These are phyloP conservation scores for Dromaius novaehollandiae DNA, from an alignment of 2,113 vertebrate genomes.

Conservation along the genomic window DNA sequence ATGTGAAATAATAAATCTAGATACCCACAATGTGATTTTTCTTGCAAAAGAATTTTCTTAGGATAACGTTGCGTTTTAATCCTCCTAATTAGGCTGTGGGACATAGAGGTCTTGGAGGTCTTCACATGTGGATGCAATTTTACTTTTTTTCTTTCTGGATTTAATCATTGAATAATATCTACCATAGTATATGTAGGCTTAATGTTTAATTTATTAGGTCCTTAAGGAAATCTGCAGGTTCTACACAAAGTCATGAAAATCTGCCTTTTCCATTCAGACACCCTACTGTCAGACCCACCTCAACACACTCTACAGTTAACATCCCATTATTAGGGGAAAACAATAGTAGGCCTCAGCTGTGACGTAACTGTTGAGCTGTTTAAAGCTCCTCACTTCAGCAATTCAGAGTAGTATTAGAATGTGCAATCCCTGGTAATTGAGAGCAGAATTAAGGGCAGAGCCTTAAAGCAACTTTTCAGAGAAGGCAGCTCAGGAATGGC, in stretches of 20 bases:
- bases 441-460: neutral
- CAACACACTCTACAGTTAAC: neutral
- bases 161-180: slow-evolving; percentile 22
- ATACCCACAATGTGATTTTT: neutral
- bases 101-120: neutral
- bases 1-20: neutral
- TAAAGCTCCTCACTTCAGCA: neutral
- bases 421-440: neutral
- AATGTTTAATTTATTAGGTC: slow-evolving; percentile 38
- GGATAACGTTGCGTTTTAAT: neutral
- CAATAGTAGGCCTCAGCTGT: neutral
- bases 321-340: neutral
- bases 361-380: neutral
- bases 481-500: neutral
- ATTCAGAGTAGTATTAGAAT: neutral
- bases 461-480: neutral
- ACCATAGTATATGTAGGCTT: neutral
- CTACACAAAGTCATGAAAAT: neutral
- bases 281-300: neutral
- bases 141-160: neutral
- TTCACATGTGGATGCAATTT: neutral
- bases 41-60: neutral
- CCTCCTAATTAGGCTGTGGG: neutral
- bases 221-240: slow-evolving; percentile 23
- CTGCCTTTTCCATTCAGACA: neutral